A percentile compares a stretch with the other conserved stretches of the same genome.
Conservation (phyloP, 2,797 vertebrate species). For the Liasis olivaceus region DNA sequence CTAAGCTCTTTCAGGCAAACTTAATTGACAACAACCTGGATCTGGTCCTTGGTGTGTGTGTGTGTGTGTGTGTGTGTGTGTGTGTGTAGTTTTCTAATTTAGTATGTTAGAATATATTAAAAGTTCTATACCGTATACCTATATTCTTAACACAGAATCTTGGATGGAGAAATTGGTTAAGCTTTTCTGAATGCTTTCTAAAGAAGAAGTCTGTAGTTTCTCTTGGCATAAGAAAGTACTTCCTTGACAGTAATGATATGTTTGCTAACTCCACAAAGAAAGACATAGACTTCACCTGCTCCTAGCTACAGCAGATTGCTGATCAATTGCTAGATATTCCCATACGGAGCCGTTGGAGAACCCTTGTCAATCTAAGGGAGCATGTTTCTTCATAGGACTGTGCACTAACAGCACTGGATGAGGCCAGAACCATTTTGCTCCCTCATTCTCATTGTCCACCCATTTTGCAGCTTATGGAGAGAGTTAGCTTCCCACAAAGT, state of each 20-base stretch:
- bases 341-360: neutral
- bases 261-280: neutral
- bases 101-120: neutral
- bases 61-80: fast-evolving
- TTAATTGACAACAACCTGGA: neutral
- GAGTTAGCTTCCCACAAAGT: neutral
- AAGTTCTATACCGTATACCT: neutral
- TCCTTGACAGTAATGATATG: neutral
- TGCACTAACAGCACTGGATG: neutral
- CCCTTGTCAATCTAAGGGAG: neutral
- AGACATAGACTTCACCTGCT: neutral
- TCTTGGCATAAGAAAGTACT: neutral
- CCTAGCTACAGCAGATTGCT: neutral
- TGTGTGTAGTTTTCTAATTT: neutral
- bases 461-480: neutral
- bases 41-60: neutral
- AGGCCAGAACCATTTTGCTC: neutral
- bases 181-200: conserved; percentile 16
- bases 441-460: neutral
- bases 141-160: neutral
- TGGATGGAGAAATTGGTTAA: neutral
- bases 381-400: neutral
- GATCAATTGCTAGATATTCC: neutral
- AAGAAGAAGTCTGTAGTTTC: neutral
- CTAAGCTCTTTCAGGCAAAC: neutral